Percentiles rank a stretch among this genome's conserved stretches.
phyloP scores from a whole-genome alignment of 1,140 invertebrate genomes.

The Apis dorsata region DNA sequence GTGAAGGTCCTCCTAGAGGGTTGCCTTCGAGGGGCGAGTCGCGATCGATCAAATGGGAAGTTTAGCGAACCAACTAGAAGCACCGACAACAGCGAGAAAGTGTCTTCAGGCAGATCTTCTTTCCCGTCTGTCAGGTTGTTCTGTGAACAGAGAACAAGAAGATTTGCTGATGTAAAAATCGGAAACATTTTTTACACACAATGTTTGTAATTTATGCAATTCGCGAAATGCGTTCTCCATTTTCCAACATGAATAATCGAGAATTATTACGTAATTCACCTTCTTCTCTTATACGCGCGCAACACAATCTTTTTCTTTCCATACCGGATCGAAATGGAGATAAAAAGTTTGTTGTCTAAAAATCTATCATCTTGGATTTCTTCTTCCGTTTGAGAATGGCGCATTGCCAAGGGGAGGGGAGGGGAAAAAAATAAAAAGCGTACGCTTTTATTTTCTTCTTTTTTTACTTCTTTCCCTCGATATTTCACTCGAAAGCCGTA shows the following conservation, averaged over 20 bases:
- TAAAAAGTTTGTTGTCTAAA: conserved; percentile 6
- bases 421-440: no score
- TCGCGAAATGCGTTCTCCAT: no score
- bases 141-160: conserved; percentile 65
- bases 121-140: conserved; percentile 79
- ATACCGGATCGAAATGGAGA: background rate
- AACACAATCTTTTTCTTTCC: background rate
- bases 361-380: conserved; percentile 2
- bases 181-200: background rate
- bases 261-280: no score
- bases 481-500: conserved; percentile 41
- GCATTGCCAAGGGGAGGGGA: background rate
- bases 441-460: conserved; percentile 37
- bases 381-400: conserved; percentile 8
- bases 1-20: conserved; percentile 37
- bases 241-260: no score
- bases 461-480: conserved; percentile 38
- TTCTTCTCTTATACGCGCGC: background rate
- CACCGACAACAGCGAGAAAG: conserved; percentile 86
- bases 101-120: conserved; percentile 84
- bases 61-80: conserved; percentile 86
- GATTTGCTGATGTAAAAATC: background rate
- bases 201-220: background rate
- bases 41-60: conserved; percentile 66
- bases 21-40: conserved; percentile 63